Evolutionary conservation across 2,113 vertebrate genomes (phyloP), one percentile per base, ranked within the genome.

Genomic region (Physeter macrocephalus): DNA sequence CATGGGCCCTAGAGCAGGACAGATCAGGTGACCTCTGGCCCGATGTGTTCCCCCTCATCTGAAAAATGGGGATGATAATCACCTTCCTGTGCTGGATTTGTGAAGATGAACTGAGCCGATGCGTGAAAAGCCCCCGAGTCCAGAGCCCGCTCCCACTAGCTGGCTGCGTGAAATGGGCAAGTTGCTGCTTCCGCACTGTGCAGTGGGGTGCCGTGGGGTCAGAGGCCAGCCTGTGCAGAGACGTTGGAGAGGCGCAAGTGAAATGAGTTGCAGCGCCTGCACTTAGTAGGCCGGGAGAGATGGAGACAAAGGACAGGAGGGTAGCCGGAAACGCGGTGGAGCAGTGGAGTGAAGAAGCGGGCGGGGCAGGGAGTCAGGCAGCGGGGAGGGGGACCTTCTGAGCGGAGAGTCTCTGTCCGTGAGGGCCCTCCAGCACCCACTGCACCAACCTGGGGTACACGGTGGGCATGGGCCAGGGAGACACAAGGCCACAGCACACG

Each of bases 101-200:
- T 14, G 29, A n/a, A n/a, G 36, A n/a, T 10, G 41, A 8, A 3
- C 77, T 72, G 67, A 86, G 34, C 59, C 49, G 59, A 9, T 31
- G 20, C 7, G 5, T 25, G 64, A 57, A 66, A 54, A 46, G 61
- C 25, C n/a, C 6, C 21, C 0, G 5, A 21, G 7, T 31, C 13
- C 15, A 13, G n/a, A 27, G 36, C 11, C 29, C 0, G 0, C 12
- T 5, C 25, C 21, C 52, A 14, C 61, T 6, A 1, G 7, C 20
- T 67, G 59, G 39, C 31, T 17, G 5, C 3, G 13, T 36, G 34
- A 57, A n/a, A n/a, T 4, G 41, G 27, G 20, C 12, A 23, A 2
- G 17, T 15, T 23, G 8, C 27, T 2, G 15, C 52, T 34, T 20
- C 59, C 18, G 13, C 43, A 34, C 25, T n/a, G 6, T n/a, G 46